Base-by-base conservation (phyloP, 2,888 invertebrate species). In the Carterocephalus palaemon region DNA sequence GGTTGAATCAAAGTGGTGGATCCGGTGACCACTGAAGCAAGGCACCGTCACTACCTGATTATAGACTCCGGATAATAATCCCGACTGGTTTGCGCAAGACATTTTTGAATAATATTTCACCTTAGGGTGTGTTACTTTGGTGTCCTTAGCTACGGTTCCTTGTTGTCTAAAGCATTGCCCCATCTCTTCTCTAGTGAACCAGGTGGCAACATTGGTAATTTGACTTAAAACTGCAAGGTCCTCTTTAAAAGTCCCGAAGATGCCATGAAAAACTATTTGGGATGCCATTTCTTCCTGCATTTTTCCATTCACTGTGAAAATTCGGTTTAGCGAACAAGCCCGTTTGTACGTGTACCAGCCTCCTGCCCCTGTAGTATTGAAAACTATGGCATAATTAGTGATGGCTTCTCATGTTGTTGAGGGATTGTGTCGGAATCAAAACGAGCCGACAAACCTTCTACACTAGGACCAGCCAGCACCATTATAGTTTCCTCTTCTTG, bases 181-280 rank as follows among this genome's bases (percentile, higher is more conserved):
- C 32, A 57, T 28, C 5, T 54, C 41, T 7, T 56, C 55, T 15
- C 52, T 31, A 2, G 53, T 55, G 13, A 19, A 50, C 56, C 51
- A 56, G 0, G 4, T 51, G 0, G 9, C 6, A 0, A 32, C 22
- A 1, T 41, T 28, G 0, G 52, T 53, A 4, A 54, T 50, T 6
- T 49, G 47, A 0, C 10, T 8, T 1, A 59, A 23, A 3, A 57
- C 17, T 0, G 38, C 23, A 0, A 56, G n/a, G 7, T 59, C 59
- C 6, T 61, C 57, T 9, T 56, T 56, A 3, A 34, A 59, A 3
- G 57, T 58, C 0, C 56, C 54, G 12, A 60, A 61, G 0, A 57
- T 54, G 0, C 54, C 13, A 36, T 59, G 58, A 12, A 52, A 59
- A 0, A 56, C 46, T 0, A 54, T 46, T 32, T 62, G 57, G 0